Percentiles rank a stretch among this genome's conserved stretches.
phyloP scores from a whole-genome alignment of 2,113 vertebrate species.

The Ailuropoda melanoleuca region DNA sequence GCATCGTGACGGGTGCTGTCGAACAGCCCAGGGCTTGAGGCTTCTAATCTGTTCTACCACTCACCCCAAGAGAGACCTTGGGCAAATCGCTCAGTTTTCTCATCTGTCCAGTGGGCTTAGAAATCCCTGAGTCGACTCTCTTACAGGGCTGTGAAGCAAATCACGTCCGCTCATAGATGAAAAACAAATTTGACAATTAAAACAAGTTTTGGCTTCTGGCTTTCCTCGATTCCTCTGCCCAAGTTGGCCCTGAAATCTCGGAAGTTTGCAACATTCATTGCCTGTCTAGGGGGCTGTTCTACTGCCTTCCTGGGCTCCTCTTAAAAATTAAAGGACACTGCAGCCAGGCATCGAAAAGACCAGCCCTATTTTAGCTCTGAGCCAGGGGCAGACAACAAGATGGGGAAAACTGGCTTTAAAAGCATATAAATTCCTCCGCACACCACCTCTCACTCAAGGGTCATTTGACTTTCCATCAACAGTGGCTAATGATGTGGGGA shows the following conservation, averaged over 20 bases:
- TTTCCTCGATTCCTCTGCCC: not conserved
- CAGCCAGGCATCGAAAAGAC: not conserved
- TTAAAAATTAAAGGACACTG: not conserved
- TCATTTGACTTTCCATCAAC: not conserved
- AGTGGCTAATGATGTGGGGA: not conserved
- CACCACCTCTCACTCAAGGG: not conserved
- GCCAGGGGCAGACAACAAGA: not conserved
- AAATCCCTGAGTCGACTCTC: not conserved
- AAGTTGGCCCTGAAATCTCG: not conserved
- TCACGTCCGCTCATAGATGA: rapidly evolving
- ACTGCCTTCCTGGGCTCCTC: not conserved
- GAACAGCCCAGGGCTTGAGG: too few species aligned
- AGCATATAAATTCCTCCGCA: not conserved
- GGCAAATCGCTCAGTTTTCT: not conserved
- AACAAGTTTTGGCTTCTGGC: not conserved
- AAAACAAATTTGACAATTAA: not conserved
- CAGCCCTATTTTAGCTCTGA: not conserved
- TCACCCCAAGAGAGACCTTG: not conserved
- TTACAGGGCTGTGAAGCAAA: not conserved
- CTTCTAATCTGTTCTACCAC: not conserved
- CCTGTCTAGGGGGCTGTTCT: not conserved
- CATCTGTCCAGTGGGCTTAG: not conserved
- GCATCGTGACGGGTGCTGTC: rapidly evolving
- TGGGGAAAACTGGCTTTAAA: not conserved
- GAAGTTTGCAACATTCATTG: not conserved